Base-by-base conservation (phyloP, 2,797 vertebrate species). In the Myiothlypis coronata region DNA sequence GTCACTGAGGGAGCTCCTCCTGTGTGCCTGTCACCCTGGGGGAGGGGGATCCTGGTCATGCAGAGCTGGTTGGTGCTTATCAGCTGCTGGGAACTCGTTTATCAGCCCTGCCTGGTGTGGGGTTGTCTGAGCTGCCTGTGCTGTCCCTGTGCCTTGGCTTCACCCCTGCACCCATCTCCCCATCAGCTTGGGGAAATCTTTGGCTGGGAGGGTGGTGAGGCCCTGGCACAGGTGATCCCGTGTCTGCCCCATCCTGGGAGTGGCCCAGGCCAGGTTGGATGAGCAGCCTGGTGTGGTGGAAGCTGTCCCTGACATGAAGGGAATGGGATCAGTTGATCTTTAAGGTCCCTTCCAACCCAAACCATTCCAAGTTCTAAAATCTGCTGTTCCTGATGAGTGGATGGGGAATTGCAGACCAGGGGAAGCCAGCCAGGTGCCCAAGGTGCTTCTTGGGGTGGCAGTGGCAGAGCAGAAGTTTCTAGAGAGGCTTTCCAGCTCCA, bases 71-170 rank as follows among this genome's bases (percentile, higher is more conserved):
- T 35, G 8, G 63, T 52, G 53, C 50, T 82, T 43, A 26, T 55
- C 71, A 37, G 59, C 41, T 9, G 46, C 24, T 11, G 3, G 74
- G 55, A 91, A 18, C 46, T 63, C 0, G 0, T 69, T 80, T 18
- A 20, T 57, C 81, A 49, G 6, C 55, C 44, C 46, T 60, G 41
- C 59, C 57, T 32, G 2, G 2, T 1, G 2, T 6, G 1, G 28
- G 28, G 53, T 8, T 64, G n/a, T 68, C 21, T 2, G 41, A 68
- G 53, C 17, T 65, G 11, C 15, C 13, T 1, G 35, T 75, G 53
- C 17, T 65, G 12, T 14, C 1, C 2, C 23, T 11, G 1, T 8
- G 41, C 35, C 37, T 50, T 9, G 3, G 9, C 18, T 12, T 30
- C 46, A 12, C 9, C 9, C 11, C 43, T 47, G 30, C 30, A 1